Conservation (phyloP, 2,797 vertebrate species). For the Antennarius maculatus region DNA sequence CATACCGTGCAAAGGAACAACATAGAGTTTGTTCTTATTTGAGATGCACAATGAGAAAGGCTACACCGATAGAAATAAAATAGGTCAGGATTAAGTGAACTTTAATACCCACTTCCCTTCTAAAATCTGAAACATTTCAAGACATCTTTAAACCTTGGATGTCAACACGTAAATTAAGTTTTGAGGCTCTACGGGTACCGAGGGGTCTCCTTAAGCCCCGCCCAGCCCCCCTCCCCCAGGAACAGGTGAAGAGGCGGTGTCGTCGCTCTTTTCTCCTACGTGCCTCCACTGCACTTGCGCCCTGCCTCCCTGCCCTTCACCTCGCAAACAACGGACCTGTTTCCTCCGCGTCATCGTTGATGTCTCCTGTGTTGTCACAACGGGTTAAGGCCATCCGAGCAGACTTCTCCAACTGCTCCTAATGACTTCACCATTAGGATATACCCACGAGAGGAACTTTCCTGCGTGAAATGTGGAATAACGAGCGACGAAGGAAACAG, state of each 20-base stretch:
- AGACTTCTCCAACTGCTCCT: not conserved
- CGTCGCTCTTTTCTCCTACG: no score
- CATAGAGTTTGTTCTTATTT: no score
- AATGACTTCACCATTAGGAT: not conserved
- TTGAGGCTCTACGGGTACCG: no score
- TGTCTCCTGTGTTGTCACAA: conserved; percentile 9
- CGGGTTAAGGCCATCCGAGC: not conserved
- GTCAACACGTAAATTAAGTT: no score
- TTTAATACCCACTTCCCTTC: no score
- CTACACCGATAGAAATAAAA: no score
- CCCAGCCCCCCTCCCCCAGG: not conserved
- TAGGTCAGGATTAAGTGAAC: no score
- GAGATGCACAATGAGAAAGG: no score
- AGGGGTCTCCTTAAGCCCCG: not conserved
- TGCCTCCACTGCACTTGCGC: conserved; percentile 8
- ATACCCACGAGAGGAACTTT: not conserved
- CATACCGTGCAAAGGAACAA: no score
- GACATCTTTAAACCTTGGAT: no score
- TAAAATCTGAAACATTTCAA: no score
- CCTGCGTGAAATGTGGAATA: conserved; percentile 25
- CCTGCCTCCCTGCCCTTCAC: conserved; percentile 19
- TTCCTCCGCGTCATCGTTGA: conserved; percentile 52
- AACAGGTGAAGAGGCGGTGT: conserved; percentile 18
- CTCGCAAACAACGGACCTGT: conserved; percentile 36
- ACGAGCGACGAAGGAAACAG: not conserved